A percentile compares a stretch with the other conserved stretches of the same genome.
Conservation (phyloP, 2,888 invertebrate species). For the Coecobrya sp. region DNA sequence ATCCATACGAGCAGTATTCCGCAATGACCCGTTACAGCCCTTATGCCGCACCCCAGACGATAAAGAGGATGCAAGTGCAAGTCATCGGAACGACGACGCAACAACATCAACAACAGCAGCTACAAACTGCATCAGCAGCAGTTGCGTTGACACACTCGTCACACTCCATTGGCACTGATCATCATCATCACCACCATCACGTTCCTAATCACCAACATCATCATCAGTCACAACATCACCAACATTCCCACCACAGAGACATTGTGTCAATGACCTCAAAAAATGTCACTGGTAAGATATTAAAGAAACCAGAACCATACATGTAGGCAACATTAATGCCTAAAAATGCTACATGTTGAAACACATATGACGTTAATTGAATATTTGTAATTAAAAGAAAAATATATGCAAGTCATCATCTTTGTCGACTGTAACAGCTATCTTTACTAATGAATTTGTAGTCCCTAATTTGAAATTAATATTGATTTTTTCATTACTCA, state of each 20-base stretch:
- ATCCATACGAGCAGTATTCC: slow-evolving; percentile 95
- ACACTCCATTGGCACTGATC: slow-evolving; percentile 82
- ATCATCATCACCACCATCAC: slow-evolving; percentile 75
- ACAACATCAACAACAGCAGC: slow-evolving; percentile 67
- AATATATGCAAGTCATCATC: slow-evolving; percentile 45
- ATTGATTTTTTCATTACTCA: neutral
- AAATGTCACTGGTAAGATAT: slow-evolving; percentile 75
- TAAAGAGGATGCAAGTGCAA: slow-evolving; percentile 81
- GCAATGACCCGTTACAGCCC: slow-evolving; percentile 91
- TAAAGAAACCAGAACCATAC: neutral
- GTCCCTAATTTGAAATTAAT: slow-evolving; percentile 32
- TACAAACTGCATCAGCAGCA: slow-evolving; percentile 68
- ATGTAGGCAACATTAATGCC: neutral
- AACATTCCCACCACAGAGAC: slow-evolving; percentile 74
- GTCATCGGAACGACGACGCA: slow-evolving; percentile 54
- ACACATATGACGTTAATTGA: neutral
- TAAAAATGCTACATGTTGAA: neutral
- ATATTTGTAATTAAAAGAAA: slow-evolving; percentile 45
- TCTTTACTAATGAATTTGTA: neutral
- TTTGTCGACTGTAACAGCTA: neutral
- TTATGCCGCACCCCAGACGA: slow-evolving; percentile 88
- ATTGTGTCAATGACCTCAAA: slow-evolving; percentile 81
- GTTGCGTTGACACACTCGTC: slow-evolving; percentile 80
- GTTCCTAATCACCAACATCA: slow-evolving; percentile 71
- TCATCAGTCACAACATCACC: slow-evolving; percentile 67